These are phyloP conservation scores for Phalacrocorax pelagicus DNA, from an alignment of 2,113 vertebrate genomes.

Conservation along the genomic window DNA sequence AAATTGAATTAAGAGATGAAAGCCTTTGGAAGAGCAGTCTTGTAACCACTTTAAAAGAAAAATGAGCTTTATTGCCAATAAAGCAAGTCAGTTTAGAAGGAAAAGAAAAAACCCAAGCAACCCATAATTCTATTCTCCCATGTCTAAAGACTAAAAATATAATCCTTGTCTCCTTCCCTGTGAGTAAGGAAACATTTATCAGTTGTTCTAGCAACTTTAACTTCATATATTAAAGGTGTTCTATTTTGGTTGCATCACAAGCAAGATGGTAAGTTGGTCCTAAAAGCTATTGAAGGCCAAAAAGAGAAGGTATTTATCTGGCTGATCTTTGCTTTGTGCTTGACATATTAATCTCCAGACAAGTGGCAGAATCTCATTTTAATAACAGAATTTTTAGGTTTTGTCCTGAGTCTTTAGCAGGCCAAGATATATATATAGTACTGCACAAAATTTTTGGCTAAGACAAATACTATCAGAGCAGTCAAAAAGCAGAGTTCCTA, in stretches of 20 bases:
- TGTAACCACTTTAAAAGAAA: neutral
- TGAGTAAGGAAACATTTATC: neutral
- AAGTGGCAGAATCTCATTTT: neutral
- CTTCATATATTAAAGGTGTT: neutral
- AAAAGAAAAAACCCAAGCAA: neutral
- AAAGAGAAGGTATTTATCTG: neutral
- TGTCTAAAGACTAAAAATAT: neutral
- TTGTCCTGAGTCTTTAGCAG: neutral
- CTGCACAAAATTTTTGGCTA: neutral
- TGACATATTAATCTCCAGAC: neutral
- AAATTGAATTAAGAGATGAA: conserved; percentile 15
- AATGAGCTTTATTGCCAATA: neutral
- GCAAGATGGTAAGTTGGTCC: neutral
- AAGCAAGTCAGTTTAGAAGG: neutral
- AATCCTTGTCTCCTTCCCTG: neutral
- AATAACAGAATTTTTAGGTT: neutral
- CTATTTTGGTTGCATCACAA: neutral
- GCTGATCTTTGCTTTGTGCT: neutral
- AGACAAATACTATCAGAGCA: neutral
- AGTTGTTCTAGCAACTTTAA: neutral
- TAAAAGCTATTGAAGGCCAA: neutral
- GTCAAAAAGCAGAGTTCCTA: neutral
- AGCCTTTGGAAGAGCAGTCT: neutral
- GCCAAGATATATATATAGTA: neutral
- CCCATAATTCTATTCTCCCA: neutral